A percentile compares a stretch with the other conserved stretches of the same genome.
phyloP scores from a whole-genome alignment of 2,797 vertebrate genomes.

The Dendrocincla fuliginosa region DNA sequence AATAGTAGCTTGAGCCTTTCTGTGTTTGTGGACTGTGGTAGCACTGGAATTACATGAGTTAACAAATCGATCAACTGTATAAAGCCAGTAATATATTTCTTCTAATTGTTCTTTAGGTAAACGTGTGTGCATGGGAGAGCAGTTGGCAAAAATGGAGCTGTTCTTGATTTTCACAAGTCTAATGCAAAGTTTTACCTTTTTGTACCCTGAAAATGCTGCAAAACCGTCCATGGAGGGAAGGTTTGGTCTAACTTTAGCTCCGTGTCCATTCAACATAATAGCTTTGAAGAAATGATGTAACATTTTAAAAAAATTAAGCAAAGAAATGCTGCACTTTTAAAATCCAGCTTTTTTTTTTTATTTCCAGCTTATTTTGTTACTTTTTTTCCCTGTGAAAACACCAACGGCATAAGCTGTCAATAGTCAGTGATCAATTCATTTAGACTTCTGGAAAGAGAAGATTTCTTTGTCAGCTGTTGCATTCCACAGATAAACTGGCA shows the following conservation, averaged over 20 bases:
- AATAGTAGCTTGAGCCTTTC: not conserved
- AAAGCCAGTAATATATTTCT: not conserved
- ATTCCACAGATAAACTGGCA: constrained; percentile 29
- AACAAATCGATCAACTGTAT: not conserved
- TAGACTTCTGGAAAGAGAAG: not conserved
- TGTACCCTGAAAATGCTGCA: constrained; percentile 79
- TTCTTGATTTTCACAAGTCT: constrained; percentile 89
- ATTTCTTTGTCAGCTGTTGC: not conserved
- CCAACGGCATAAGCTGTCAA: not conserved
- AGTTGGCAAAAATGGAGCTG: constrained; percentile 96
- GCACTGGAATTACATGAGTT: not conserved
- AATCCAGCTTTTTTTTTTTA: not conserved
- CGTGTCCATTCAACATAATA: constrained; percentile 83
- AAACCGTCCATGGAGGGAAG: constrained; percentile 85
- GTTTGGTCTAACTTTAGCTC: constrained; percentile 91
- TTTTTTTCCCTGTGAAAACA: not conserved
- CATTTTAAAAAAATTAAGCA: not conserved
- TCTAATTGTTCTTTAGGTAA: constrained; percentile 81
- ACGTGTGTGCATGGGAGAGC: constrained; percentile 95
- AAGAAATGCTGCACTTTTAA: constrained; percentile 9
- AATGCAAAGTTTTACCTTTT: constrained; percentile 88
- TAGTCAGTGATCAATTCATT: not conserved
- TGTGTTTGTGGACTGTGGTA: not conserved
- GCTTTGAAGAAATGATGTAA: constrained; percentile 65
- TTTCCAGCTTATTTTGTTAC: not conserved